Evolutionary conservation across 1,140 invertebrate genomes (phyloP), one percentile per base, ranked within the genome.

Genomic region (Xylocopa sonorina): DNA sequence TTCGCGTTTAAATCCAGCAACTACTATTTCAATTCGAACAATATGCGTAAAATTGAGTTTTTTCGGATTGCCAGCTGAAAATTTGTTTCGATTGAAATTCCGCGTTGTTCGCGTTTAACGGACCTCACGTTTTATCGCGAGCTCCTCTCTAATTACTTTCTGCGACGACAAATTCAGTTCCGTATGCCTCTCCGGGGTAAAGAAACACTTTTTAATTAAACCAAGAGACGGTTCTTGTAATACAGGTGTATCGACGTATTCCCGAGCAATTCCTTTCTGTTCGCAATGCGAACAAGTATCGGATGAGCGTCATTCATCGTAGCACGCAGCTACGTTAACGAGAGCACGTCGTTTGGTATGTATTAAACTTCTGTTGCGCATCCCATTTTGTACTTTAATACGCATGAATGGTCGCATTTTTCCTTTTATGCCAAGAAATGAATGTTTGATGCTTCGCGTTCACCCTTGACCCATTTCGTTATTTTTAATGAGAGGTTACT

Each of bases 51-150:
- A 67, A 57, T 67, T 57, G 24, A 24, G 21, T 67, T 32, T 41
- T 55, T 38, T 53, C 9, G 12, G 27, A 68, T 27, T 16, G 9
- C 29, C 10, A 10, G 29, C 32, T 14, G 27, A 76, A 64, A 71
- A n/a, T 69, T 69, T 46, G 50, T 82, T 81, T 41, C 43, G 32
- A 7, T 1, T 29, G 38, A 21, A 57, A 57, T 43, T 57, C 57
- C 5, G 1, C 7, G 24, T 18, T 43, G 24, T 38, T 14, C 7
- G 43, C 16, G 10, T 3, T 67, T 5, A 10, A 14, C 18, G 7
- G 12, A 29, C 3, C 9, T 38, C n/a, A n/a, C 14, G 18, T 34
- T 68, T 53, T 51, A 53, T 29, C 48, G 32, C 14, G n/a, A 18
- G 24, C 18, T 53, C 2, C 62, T 2, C 10, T 46, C 29, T 46